phyloP scores from a whole-genome alignment of 1,140 invertebrate genomes.

The Cherax destructor region DNA sequence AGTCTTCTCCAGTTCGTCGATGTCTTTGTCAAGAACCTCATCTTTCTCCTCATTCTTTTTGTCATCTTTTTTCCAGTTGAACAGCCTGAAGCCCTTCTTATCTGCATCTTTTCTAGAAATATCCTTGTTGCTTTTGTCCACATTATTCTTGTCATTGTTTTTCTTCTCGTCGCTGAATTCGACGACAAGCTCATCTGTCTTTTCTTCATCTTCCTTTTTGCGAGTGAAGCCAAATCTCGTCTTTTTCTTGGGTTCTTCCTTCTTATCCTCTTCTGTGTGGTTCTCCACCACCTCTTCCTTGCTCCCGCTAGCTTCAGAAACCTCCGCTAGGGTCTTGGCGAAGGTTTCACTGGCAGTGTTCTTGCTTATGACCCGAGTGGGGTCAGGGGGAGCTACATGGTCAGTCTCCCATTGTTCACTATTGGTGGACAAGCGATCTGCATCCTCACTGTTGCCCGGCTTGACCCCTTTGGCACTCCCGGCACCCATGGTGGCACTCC shows the following conservation, averaged over 20 bases:
- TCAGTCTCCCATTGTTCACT: constrained; percentile 30
- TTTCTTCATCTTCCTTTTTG: neutral
- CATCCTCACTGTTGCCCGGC: constrained; percentile 7
- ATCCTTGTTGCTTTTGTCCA: constrained; percentile 2
- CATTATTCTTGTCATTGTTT: constrained; percentile 21
- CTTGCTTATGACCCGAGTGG: neutral
- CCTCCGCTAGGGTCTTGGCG: neutral
- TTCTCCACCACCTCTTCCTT: neutral
- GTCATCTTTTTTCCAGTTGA: constrained; percentile 54
- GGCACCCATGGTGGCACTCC: constrained; percentile 8
- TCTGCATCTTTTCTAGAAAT: constrained; percentile 28
- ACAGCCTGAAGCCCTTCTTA: constrained; percentile 56
- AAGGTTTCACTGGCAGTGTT: neutral
- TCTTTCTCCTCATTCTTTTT: constrained; percentile 53
- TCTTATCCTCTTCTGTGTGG: constrained; percentile 2
- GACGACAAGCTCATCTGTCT: neutral
- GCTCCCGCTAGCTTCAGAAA: neutral
- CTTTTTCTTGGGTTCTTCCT: constrained; percentile 28
- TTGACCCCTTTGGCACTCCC: constrained; percentile 39
- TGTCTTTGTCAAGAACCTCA: constrained; percentile 37
- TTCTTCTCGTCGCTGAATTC: constrained; percentile 21
- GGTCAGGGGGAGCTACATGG: neutral
- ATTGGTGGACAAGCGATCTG: constrained; percentile 7
- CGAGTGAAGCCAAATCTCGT: constrained; percentile 23
- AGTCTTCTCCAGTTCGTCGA: constrained; percentile 59